Evolutionary conservation across 2,888 invertebrate genomes (phyloP).

Genomic region (Horisme vitalbata): DNA sequence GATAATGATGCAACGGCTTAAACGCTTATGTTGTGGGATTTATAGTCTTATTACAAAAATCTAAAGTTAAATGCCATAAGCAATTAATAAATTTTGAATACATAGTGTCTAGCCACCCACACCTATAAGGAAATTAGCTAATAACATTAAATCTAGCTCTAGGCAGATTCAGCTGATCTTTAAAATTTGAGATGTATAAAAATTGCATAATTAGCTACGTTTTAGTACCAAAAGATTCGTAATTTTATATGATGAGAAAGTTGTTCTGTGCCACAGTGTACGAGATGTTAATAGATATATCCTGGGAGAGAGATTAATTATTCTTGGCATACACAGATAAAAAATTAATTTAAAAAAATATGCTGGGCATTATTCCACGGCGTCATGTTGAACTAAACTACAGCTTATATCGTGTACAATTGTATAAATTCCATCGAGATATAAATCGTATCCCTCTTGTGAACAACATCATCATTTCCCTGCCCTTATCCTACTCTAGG

Average conservation of each 20-base stretch:
- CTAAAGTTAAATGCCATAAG: no score
- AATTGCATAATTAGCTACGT: constrained; percentile 7
- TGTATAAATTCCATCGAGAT: no score
- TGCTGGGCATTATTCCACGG: no score
- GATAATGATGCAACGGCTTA: no score
- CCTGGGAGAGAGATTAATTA: background rate
- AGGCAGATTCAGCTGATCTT: constrained; percentile 11
- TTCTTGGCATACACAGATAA: background rate
- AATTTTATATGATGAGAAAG: constrained; percentile 16
- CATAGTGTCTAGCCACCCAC: constrained; percentile 8
- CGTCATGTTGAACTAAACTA: no score
- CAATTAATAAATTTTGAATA: background rate
- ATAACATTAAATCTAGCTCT: constrained; percentile 2
- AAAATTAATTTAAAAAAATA: no score
- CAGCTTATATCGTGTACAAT: no score
- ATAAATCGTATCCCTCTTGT: no score
- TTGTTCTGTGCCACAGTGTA: constrained; percentile 3
- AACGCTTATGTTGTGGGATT: no score
- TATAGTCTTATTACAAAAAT: no score
- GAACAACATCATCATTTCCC: no score
- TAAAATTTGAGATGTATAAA: constrained; percentile 7
- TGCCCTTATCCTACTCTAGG: no score
- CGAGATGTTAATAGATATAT: background rate
- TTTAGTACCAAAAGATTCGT: background rate
- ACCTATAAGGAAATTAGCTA: constrained; percentile 1